A percentile compares a stretch with the other conserved stretches of the same genome.
Conservation (phyloP, 2,797 vertebrate species). For the Micromesistius poutassou region DNA sequence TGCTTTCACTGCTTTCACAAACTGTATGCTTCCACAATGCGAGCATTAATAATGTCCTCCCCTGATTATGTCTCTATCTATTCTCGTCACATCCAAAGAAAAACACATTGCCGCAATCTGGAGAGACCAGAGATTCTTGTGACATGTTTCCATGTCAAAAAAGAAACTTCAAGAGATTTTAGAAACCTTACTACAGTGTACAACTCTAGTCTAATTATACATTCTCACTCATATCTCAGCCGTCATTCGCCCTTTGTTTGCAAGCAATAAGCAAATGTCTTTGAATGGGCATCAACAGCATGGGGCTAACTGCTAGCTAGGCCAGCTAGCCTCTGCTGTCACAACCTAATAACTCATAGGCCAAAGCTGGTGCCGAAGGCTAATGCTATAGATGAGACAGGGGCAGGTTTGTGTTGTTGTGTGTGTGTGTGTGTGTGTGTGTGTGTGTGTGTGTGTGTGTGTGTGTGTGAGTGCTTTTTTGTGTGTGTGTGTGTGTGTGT, state of each 20-base stretch:
- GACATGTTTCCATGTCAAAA: not conserved
- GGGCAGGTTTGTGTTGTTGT: not conserved
- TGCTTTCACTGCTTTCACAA: not conserved
- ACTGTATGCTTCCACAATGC: not conserved
- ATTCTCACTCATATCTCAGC: not conserved
- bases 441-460: not conserved
- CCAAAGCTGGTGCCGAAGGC: not conserved
- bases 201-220: not conserved
- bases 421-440: not conserved
- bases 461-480: not conserved
- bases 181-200: not conserved
- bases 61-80: not conserved
- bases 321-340: not conserved
- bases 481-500: not conserved
- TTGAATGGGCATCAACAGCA: not conserved
- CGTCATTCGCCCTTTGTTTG: slow-evolving; percentile 37
- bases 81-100: slow-evolving; percentile 12
- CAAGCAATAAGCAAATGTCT: not conserved
- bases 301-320: not conserved
- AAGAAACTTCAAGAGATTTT: slow-evolving; percentile 1
- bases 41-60: not conserved
- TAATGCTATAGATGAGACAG: not conserved
- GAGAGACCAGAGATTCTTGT: slow-evolving; percentile 6
- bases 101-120: not conserved
- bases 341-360: not conserved